These are phyloP conservation scores for Lymantria dispar DNA, from an alignment of 2,888 invertebrate genomes.

Conservation along the genomic window DNA sequence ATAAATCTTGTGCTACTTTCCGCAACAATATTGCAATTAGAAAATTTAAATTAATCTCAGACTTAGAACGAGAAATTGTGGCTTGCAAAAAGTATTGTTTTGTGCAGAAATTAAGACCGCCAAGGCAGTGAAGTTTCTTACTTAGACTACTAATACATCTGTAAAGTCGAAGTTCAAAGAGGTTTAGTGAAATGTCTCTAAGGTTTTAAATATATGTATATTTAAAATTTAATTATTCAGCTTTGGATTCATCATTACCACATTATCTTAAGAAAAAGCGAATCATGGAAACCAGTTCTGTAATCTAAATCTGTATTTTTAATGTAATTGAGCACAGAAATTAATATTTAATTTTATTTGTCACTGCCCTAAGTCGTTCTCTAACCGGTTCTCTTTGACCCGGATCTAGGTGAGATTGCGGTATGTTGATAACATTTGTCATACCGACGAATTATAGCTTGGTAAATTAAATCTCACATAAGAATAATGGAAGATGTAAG, in stretches of 20 bases:
- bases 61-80: too few relatives aligned
- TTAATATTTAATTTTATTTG: constrained; percentile 24
- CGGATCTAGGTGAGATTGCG: constrained; percentile 57
- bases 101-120: too few relatives aligned
- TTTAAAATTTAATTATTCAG: not conserved
- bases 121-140: too few relatives aligned
- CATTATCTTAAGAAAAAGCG: constrained; percentile 1
- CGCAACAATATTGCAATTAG: too few relatives aligned
- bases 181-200: too few relatives aligned
- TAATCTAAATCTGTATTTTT: constrained; percentile 28
- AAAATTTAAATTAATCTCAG: too few relatives aligned
- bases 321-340: constrained; percentile 7
- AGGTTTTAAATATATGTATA: not conserved
- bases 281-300: constrained; percentile 11
- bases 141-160: too few relatives aligned
- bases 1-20: too few relatives aligned
- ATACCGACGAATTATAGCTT: constrained; percentile 11
- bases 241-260: too few relatives aligned
- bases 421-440: constrained; percentile 24
- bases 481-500: not conserved
- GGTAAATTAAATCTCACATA: constrained; percentile 6
- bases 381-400: constrained; percentile 67
- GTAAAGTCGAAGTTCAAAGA: too few relatives aligned
- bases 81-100: too few relatives aligned
- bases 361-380: constrained; percentile 27